Base-by-base conservation (phyloP, 2,888 invertebrate genomes). In the Dryobota labecula region DNA sequence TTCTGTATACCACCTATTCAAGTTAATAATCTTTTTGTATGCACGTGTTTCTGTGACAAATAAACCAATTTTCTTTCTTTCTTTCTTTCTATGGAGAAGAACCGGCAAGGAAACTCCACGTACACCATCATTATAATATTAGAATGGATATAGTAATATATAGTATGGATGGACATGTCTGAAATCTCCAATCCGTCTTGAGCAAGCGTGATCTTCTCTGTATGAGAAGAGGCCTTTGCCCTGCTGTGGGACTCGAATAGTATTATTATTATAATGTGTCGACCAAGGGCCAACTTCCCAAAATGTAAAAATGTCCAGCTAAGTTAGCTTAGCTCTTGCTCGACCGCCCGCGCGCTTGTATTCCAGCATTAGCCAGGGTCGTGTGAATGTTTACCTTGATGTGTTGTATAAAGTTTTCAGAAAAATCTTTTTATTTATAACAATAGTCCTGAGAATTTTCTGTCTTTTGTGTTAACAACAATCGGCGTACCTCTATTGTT, bases 371-470 rank as follows among this genome's bases (percentile, higher is more conserved):
- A 33, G 20, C 54, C 43, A 57, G 69, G 53, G 63, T 57, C 61
- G 33, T 75, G 64, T 67, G 51, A 70, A 45, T 67, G 43, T 57
- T 58, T 68, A 65, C 66, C 69, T 71, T 61, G 64, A 66, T 18
- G 45, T 33, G 30, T 24, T 58, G 58, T 66, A 74, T 56, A 70
- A 51, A 56, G 30, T 60, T 66, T 70, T 45, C 33, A 61, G 33
- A 61, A 70, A 61, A 73, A 78, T 33, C 53, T 65, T 74, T 74
- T 69, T 73, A 45, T 66, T 53, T 56, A 20, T 18, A 54, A 71
- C 69, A 70, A 76, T 68, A 76, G 75, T 68, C 71, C 57, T 80
- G 84, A 68, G 82, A 84, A 84, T 69, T 54, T 70, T 75, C 66
- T 58, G 71, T 45, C 60, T 65, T 73, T 76, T 73, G 49, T 71